Base-by-base conservation (phyloP, 2,797 vertebrate species). In the Enteromius viviparus region DNA sequence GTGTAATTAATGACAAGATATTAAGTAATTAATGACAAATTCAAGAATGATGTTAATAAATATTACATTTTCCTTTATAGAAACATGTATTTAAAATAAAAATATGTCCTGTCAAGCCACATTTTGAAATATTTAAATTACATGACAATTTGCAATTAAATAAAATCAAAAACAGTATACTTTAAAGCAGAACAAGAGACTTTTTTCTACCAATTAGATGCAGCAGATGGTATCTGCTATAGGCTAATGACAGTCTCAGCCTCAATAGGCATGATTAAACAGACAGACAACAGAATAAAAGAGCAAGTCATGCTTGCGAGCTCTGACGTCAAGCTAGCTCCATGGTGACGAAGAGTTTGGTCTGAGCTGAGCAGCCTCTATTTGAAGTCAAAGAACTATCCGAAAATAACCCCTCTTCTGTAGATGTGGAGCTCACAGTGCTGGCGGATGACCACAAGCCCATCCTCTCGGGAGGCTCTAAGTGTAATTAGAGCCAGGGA, bases 271-370 rank as follows among this genome's bases (percentile, higher is more conserved):
- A 71, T 66, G 42, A 81, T 42, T 23, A n/a, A 71, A 53, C 65
- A 40, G 83, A 14, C 0, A 15, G 12, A 88, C 84, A 80, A 75
- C 83, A 68, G 84, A 87, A 49, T 21, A 70, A 89, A 87, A 89
- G 77, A 87, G 82, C 84, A 82, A 87, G 85, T 90, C 87, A 89
- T 65, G 65, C 74, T 65, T 89, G 87, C 71, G 40, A 78, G 68
- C 85, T 88, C 32, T 93, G 86, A 91, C 89, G 92, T 93, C 92
- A 91, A 86, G 80, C 90, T 26, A 89, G 86, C 85, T 83, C 91
- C 92, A 92, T 94, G 92, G 92, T 84, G 90, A 94, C 88, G 85
- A 84, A 86, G 85, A 87, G 75, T 83, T 85, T 66, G 65, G 58
- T 70, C 21, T 11, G 87, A 83, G 82, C 74, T 83, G 85, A 85